phyloP scores from a whole-genome alignment of 1,140 invertebrate species.

The Capitella teleta region DNA sequence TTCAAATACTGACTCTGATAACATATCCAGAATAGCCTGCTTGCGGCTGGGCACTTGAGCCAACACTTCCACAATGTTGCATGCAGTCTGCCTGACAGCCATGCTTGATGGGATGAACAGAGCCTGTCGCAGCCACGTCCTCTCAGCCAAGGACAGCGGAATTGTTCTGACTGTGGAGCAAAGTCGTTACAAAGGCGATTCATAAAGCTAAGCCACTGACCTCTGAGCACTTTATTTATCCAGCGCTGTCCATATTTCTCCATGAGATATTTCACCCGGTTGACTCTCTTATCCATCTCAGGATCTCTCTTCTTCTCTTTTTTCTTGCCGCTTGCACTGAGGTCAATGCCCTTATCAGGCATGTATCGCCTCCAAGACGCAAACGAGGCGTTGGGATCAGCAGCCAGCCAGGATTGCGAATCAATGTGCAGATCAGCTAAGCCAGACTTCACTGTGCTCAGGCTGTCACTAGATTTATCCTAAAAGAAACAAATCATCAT shows the following conservation, averaged over 20 bases:
- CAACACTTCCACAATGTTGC: conserved; percentile 62
- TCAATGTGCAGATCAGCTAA: conserved; percentile 54
- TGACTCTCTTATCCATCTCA: conserved; percentile 2
- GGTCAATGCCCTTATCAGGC: conserved; percentile 31
- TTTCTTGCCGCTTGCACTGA: conserved; percentile 13
- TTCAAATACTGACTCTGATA: background rate
- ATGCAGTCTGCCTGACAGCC: conserved; percentile 75
- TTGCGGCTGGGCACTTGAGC: background rate
- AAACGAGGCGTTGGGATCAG: conserved; percentile 60
- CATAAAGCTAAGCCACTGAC: too few relatives aligned
- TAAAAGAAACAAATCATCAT: background rate
- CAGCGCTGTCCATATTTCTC: conserved; percentile 63
- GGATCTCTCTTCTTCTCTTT: conserved; percentile 39
- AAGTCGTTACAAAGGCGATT: too few relatives aligned
- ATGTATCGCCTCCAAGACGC: conserved; percentile 56
- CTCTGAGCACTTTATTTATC: conserved; percentile 39
- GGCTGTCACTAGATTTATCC: conserved; percentile 8
- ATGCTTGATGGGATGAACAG: conserved; percentile 83
- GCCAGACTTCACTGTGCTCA: conserved; percentile 12
- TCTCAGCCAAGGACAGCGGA: conserved; percentile 48
- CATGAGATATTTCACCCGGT: conserved; percentile 51
- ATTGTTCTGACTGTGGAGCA: too few relatives aligned
- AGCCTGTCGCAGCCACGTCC: conserved; percentile 75
- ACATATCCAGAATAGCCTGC: conserved; percentile 3
- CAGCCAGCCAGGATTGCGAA: conserved; percentile 62